Base-by-base conservation (phyloP, 2,113 vertebrate genomes). In the Myotis lucifugus region DNA sequence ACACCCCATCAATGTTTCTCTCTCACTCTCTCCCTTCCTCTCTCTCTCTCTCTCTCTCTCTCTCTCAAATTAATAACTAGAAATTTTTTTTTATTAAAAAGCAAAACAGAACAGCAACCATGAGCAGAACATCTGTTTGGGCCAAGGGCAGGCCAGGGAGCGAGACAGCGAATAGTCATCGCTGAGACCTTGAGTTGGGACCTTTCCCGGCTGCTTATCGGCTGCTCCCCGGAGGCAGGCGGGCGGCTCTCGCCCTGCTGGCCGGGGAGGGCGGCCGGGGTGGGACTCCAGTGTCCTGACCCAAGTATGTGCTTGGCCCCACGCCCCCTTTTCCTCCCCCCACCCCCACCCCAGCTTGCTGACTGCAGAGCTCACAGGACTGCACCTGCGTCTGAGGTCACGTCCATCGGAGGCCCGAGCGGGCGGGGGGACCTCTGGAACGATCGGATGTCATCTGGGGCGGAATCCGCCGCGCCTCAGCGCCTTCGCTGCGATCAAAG, bases 171-270 rank as follows among this genome's bases (percentile, higher is more conserved):
- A 96, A 95, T 59, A 66, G 86, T 93, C 73, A 32, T 91, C 91
- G 64, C 66, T 79, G 79, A 94, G 95, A 93, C 96, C 96, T 97
- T 96, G 97, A 90, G 46, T 78, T 81, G 72, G 76, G 95, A 74
- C 94, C 27, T 64, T 61, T 25, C 15, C 25, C 3, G 59, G 40
- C 70, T 70, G 56, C 76, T 94, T 93, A 86, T 95, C 94, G 56
- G 91, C 88, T 61, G 2, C 54, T 93, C 64, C 74, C 12, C 0
- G 1, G 46, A 40, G 66, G 90, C 48, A 13, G 48, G 21, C 46
- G 46, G 46, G 77, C 46, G 46, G 46, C 46, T 76, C 82, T 79
- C 32, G 42, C 72, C 27, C 37, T 42, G 9, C 29, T 8, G 76
- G 74, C 78, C 42, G 19, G 29, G 42, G 52, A 54, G 52, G 40